Percentiles rank a stretch among this genome's conserved stretches.
Conservation (phyloP, 1,140 invertebrate species). For the Gryon sp. region DNA sequence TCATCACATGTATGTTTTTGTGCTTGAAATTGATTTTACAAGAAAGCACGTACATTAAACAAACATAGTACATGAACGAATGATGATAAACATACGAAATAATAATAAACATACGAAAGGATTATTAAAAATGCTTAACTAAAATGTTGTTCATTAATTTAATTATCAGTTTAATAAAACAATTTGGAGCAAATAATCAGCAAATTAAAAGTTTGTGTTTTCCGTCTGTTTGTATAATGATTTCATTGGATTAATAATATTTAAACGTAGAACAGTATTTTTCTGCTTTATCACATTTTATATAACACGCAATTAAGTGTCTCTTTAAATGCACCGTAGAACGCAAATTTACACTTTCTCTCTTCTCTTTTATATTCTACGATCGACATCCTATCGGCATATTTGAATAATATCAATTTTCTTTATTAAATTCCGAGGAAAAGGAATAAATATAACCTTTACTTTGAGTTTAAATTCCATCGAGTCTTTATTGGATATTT, state of each 20-base stretch:
- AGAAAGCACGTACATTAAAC: background rate
- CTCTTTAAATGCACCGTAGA: background rate
- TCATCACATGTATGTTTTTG: background rate
- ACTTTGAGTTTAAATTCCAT: conserved; percentile 9
- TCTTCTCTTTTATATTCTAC: conserved; percentile 1
- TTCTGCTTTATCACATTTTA: background rate
- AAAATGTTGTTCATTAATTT: no score
- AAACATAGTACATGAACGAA: background rate
- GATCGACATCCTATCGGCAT: conserved; percentile 25
- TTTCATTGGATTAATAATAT: no score
- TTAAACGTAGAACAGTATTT: no score
- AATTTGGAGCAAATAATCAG: no score
- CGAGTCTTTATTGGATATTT: background rate
- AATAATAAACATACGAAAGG: background rate
- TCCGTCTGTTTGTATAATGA: no score
- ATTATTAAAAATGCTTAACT: no score
- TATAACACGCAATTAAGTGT: conserved; percentile 1
- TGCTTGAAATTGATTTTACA: background rate
- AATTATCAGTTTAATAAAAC: no score
- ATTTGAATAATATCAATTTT: conserved; percentile 46
- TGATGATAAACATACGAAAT: background rate
- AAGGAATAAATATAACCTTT: conserved; percentile 5
- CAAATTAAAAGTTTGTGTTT: no score
- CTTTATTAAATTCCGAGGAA: conserved; percentile 19
- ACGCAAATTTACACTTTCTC: conserved; percentile 14